These are phyloP conservation scores for Pardalotus punctatus DNA, from an alignment of 2,113 vertebrate genomes.

Conservation along the genomic window DNA sequence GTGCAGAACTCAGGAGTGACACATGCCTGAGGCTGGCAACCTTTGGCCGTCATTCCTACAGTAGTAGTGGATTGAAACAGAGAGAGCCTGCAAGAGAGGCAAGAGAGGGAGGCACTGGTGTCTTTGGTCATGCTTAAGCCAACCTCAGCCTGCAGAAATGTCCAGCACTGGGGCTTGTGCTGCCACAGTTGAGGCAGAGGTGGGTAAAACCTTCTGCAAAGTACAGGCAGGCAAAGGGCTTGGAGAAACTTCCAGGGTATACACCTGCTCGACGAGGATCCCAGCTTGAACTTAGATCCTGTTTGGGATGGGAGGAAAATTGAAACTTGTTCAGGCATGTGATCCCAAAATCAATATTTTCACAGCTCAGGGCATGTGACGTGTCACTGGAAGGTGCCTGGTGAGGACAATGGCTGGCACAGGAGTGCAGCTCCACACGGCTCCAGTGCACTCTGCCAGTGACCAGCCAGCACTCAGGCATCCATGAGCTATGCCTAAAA, in stretches of 20 bases:
- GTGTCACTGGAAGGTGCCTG: background rate
- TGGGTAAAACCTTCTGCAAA: background rate
- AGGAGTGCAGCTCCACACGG: background rate
- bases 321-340: background rate
- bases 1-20: background rate
- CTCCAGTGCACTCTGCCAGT: accelerated
- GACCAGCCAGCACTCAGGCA: background rate
- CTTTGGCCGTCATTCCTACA: accelerated
- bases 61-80: background rate
- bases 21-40: background rate
- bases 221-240: background rate
- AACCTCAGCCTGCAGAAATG: background rate
- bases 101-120: background rate
- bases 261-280: background rate
- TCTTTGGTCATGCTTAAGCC: background rate
- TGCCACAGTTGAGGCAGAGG: background rate
- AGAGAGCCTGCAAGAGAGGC: background rate
- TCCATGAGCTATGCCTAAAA: background rate
- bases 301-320: constrained; percentile 4
- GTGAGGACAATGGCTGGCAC: constrained; percentile 37
- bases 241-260: background rate
- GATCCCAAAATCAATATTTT: constrained; percentile 51
- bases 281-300: background rate
- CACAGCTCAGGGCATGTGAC: constrained; percentile 8
- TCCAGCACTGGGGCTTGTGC: background rate